Base-by-base conservation (phyloP, 2,113 vertebrate genomes). In the Entosphenus tridentatus region DNA sequence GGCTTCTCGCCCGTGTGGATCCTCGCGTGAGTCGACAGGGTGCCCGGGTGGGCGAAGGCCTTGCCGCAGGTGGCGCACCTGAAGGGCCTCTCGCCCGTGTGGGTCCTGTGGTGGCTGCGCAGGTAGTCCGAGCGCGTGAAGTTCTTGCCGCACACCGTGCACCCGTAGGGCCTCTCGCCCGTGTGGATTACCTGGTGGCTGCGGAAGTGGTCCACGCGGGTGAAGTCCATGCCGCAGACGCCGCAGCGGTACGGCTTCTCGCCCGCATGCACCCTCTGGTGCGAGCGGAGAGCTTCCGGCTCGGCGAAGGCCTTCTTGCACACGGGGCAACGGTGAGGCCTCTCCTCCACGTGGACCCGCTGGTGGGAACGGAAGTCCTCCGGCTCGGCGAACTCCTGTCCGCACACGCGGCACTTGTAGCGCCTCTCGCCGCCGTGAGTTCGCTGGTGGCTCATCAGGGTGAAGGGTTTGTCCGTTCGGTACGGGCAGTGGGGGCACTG, bases 221-320 rank as follows among this genome's bases (percentile, higher is more conserved):
- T 21, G 21, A 65, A 65, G 62, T 21, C 62, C 62, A 16, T 65
- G 10, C 62, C 76, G 69, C 75, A 76, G 55, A 73, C 74, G 1
- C 8, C n/a, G 62, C 62, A 65, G 8, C 21, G 8, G 62, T 65
- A 65, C n/a, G 62, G 62, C n/a, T 21, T n/a, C 62, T 65, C 62
- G 62, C 62, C 62, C n/a, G 62, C n/a, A 10, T 65, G 62, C 8
- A 65, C 9, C 62, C 62, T 65, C 62, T 16, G n/a, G 62, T 65
- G 62, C 8, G n/a, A 21, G 9, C 62, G n/a, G 8, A 65, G n/a
- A 65, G n/a, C n/a, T 10, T n/a, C 21, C 21, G 62, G 18, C 62
- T 21, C 9, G 9, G n/a, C 21, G 62, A 65, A 65, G n/a, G n/a
- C 62, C 10, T 65, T 65, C 62, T 21, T 21, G 18, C 62, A 65